Conservation (phyloP, 1,140 invertebrate genomes). For the Homarus americanus region DNA sequence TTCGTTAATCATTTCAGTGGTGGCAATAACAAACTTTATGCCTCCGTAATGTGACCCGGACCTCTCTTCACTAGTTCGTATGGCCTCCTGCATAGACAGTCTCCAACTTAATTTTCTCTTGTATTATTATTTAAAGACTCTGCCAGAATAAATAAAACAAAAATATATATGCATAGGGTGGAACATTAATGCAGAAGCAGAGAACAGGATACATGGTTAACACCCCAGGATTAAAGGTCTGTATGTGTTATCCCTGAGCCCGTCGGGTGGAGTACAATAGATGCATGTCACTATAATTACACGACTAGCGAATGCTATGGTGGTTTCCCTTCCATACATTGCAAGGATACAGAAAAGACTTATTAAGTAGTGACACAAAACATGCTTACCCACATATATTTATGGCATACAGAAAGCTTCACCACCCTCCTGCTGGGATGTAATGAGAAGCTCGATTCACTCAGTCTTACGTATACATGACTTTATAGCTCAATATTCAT, state of each 20-base stretch:
- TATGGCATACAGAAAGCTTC: not conserved
- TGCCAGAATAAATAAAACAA: not conserved
- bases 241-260: conserved; percentile 1
- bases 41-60: no score
- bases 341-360: not conserved
- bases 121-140: not conserved
- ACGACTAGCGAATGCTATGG: not conserved
- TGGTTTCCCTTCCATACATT: not conserved
- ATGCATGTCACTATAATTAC: not conserved
- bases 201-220: not conserved
- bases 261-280: not conserved
- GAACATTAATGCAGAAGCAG: not conserved
- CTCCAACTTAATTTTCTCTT: not conserved
- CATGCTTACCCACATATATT: not conserved
- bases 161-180: not conserved
- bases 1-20: no score
- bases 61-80: not conserved
- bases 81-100: not conserved
- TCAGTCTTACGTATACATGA: not conserved
- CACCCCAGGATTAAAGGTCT: not conserved
- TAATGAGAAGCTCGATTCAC: not conserved
- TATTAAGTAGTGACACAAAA: not conserved
- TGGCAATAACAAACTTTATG: not conserved
- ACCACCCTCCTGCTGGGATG: not conserved
- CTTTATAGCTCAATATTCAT: not conserved